Evolutionary conservation across 2,113 vertebrate species (phyloP).

Genomic region (Turdus rufiventris): DNA sequence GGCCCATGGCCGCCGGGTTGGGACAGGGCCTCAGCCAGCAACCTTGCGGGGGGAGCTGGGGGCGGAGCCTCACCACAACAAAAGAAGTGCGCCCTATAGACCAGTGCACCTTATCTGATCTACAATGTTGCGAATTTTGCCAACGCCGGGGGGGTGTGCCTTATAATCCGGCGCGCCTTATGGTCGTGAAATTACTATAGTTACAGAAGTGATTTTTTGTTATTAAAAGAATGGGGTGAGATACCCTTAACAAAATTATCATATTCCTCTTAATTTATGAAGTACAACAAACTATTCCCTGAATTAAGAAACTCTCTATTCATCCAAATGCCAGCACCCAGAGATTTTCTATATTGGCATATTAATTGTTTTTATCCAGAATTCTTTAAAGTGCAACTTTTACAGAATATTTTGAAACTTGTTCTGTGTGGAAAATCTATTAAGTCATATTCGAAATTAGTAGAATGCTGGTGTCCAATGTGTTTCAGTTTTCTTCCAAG

Average conservation of each 20-base stretch:
- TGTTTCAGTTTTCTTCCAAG: background rate
- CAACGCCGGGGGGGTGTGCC: no score
- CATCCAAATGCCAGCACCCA: constrained; percentile 46
- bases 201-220: background rate
- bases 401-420: background rate
- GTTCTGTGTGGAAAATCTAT: background rate
- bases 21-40: no score
- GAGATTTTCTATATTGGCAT: constrained; percentile 23
- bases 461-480: background rate
- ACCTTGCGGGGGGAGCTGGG: no score
- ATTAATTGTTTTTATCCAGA: background rate
- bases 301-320: constrained; percentile 9
- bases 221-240: background rate
- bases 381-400: background rate
- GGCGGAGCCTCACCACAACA: no score
- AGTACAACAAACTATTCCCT: background rate
- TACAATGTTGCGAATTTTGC: no score
- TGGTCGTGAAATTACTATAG: no score
- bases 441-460: background rate
- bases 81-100: no score
- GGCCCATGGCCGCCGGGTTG: no score
- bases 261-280: background rate
- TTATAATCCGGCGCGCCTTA: no score
- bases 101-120: no score
- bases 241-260: background rate